Percentiles rank a stretch among this genome's conserved stretches.
Evolutionary conservation across 2,888 invertebrate genomes (phyloP).

Genomic region (Elegia similella): DNA sequence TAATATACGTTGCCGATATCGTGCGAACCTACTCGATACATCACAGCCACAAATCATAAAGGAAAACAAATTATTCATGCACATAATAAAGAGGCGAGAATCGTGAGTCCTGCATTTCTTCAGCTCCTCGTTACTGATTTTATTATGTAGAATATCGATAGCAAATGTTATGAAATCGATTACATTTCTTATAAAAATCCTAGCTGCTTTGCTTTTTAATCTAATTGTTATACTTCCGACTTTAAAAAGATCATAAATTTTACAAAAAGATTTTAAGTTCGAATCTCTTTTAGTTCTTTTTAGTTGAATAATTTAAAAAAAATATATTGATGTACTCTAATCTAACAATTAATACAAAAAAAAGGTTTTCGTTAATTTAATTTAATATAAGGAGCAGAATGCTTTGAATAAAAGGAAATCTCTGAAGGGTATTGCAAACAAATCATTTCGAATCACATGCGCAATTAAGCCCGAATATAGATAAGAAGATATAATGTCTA

Average conservation of each 20-base stretch:
- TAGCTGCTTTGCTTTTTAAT: too few species aligned
- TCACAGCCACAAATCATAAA: conserved; percentile 73
- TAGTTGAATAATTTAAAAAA: too few species aligned
- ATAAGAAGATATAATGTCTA: not conserved
- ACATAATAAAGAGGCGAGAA: conserved; percentile 68
- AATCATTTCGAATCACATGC: not conserved
- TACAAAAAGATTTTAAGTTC: too few species aligned
- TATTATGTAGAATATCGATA: conserved; percentile 17
- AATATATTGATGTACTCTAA: too few species aligned
- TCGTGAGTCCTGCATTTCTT: conserved; percentile 70
- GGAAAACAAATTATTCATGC: conserved; percentile 77
- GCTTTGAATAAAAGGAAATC: too few species aligned
- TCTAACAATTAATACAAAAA: too few species aligned
- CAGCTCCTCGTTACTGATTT: conserved; percentile 25
- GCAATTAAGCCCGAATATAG: not conserved
- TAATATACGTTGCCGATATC: conserved; percentile 38
- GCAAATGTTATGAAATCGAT: conserved; percentile 17
- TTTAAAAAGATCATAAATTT: not conserved
- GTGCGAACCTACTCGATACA: conserved; percentile 55
- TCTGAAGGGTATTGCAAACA: not conserved
- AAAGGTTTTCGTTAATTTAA: too few species aligned
- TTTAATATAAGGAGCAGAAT: too few species aligned
- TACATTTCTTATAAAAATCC: conserved; percentile 5
- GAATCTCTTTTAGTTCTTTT: too few species aligned
- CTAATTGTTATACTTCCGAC: not conserved